Base-by-base conservation (phyloP, 2,797 vertebrate genomes). In the Pyrocephalus nanus region DNA sequence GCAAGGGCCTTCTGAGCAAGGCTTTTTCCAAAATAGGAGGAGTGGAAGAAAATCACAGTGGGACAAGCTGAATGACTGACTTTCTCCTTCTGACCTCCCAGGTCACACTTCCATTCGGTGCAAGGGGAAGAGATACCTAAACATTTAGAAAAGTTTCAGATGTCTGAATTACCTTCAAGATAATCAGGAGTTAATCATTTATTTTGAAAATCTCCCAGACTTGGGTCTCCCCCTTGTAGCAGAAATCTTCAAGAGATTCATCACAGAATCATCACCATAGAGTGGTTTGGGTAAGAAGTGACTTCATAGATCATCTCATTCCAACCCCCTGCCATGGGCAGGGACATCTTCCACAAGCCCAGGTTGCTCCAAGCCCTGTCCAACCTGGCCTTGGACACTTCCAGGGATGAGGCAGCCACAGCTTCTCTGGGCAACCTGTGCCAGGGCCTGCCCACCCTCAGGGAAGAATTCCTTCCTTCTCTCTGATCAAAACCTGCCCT, bases 121-220 rank as follows among this genome's bases (percentile, higher is more conserved):
- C 34, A 53, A 53, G 36, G 32, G 4, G 17, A 11, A 54, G 45
- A 80, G 43, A 21, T 4, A 42, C 3, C 8, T 25, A 34, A 81
- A 45, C 15, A 5, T 55, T 48, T 14, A 42, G 58, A 32, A 64
- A 75, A 36, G 14, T 25, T 55, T 21, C 1, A 29, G 38, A 5
- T 30, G 19, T 10, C 55, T 36, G 25, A 67, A 50, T 29, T 51
- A 7, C 61, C 9, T 32, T 38, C 64, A 48, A 22, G 77, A 20
- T 23, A 32, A 25, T 0, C 0, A 17, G 7, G 5, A 69, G 9
- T 23, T 36, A 53, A 53, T n/a, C 1, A 12, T 6, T 15, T 1
- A 0, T 40, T 79, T 57, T 69, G 7, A 19, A 79, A 4, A 30
- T 25, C 50, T 58, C 34, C 32, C 0, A 51, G 50, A 26, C 27